Conservation (phyloP, 1,140 invertebrate species). For the Nylanderia fulva region DNA sequence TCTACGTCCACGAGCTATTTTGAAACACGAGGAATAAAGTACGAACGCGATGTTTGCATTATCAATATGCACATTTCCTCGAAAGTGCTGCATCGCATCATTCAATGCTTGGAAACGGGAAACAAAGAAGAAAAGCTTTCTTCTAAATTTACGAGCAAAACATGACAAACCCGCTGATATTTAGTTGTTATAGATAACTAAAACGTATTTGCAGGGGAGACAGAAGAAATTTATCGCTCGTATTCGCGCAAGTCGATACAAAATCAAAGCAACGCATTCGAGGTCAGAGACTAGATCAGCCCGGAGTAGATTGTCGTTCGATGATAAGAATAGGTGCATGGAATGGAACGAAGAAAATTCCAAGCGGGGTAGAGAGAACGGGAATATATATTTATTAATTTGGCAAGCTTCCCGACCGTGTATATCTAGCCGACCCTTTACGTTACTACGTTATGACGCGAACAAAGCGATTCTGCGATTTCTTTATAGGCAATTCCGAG, state of each 20-base stretch:
- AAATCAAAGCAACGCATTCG: conserved; percentile 23
- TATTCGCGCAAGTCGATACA: background rate
- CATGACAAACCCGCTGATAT: background rate
- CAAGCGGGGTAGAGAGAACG: conserved; percentile 74
- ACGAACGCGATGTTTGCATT: conserved; percentile 71
- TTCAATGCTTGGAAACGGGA: background rate
- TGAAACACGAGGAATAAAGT: conserved; percentile 84
- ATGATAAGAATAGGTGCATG: conserved; percentile 24
- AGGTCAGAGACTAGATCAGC: background rate
- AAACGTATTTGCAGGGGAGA: background rate
- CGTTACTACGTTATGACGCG: conserved; percentile 85
- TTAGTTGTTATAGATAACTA: background rate
- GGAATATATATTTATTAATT: conserved; percentile 86
- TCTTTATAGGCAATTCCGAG: conserved; percentile 86
- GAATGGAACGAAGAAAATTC: conserved; percentile 28
- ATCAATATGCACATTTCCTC: background rate
- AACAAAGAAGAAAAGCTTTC: background rate
- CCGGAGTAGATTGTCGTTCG: background rate
- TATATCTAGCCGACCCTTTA: conserved; percentile 79
- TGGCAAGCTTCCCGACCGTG: conserved; percentile 82
- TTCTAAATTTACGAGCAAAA: background rate
- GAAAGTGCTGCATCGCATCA: background rate
- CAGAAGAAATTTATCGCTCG: background rate
- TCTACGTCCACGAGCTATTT: conserved; percentile 80
- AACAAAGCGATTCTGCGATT: conserved; percentile 85